Evolutionary conservation across 37 sponge, comb jelly and placozoan species (phyloP), one percentile per base, ranked within the genome.

Genomic region (Sycon ciliatum): DNA sequence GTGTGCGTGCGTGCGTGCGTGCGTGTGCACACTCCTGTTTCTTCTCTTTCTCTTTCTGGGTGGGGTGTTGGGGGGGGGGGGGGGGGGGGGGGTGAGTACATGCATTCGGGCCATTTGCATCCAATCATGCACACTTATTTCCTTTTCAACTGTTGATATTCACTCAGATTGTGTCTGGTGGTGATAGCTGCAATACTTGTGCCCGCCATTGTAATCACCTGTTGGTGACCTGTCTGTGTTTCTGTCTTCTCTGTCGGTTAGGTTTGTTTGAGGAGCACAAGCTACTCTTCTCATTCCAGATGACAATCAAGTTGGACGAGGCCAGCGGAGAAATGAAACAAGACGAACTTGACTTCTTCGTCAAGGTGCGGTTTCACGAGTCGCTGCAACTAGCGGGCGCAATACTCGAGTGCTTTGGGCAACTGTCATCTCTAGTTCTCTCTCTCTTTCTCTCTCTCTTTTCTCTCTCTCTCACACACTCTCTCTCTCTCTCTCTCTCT

Each of bases 231-330:
- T n/a, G n/a, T n/a, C n/a, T n/a, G n/a, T n/a, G n/a, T n/a, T n/a
- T 67, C 4, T 40, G 27, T 22, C 63, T 22, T 40, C 29, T 62
- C 30, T 1, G 16, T 35, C 46, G 38, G 32, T 6, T 72, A 87
- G 93, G 97, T 69, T 65, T 97, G 73, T 97, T 97, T 74, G 99
- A 97, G 69, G 67, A 57, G n/a, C 93, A 97, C 84, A 97, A 97
- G 74, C 76, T 97, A 27, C 81, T 97, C 30, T 97, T 97, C 84
- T 97, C 99, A 26, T 97, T 97, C 68, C 81, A 87, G 58, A 92
- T 97, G 99, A 86, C 99, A 1, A 86, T 89, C 53, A 97, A 92
- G 81, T 90, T 95, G n/a, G 86, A 87, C 62, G 89, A 97, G 55
- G 90, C 89, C 31, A 87, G 86, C 49, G 35, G 57, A 6, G 33